phyloP scores from a whole-genome alignment of 2,113 vertebrate genomes.

The Prietella phreatophila region DNA sequence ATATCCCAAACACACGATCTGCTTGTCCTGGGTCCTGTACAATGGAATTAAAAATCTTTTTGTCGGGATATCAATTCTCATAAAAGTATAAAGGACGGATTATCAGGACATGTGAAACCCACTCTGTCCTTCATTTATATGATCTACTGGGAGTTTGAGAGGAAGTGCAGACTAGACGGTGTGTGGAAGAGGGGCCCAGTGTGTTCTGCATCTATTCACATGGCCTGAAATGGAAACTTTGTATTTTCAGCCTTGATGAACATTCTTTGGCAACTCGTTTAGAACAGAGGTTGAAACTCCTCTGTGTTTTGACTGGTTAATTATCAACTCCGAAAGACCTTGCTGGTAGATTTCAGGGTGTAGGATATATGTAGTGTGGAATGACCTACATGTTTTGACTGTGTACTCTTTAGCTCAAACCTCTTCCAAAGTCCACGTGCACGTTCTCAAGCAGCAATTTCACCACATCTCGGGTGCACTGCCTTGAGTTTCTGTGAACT shows the following conservation, averaged over 20 bases:
- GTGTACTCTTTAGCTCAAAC: constrained; percentile 52
- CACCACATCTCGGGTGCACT: constrained; percentile 20
- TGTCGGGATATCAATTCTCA: background rate
- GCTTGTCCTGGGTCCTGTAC: background rate
- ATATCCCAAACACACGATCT: background rate
- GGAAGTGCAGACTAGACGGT: constrained; percentile 11
- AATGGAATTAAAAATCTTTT: background rate
- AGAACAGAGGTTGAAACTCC: constrained; percentile 48
- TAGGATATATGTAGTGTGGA: constrained; percentile 53
- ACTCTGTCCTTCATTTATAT: background rate
- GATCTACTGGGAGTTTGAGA: background rate
- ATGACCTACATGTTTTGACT: constrained; percentile 39
- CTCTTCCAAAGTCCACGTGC: constrained; percentile 63
- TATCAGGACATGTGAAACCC: background rate
- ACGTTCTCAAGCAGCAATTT: constrained; percentile 33
- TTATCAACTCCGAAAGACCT: constrained; percentile 71
- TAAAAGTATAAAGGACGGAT: background rate
- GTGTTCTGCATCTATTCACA: background rate
- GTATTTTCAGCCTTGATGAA: constrained; percentile 16
- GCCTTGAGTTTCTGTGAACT: background rate
- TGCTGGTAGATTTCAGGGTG: constrained; percentile 47
- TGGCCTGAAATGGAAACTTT: constrained; percentile 20
- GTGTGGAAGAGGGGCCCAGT: constrained; percentile 9
- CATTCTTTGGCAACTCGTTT: constrained; percentile 21
- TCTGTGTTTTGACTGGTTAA: constrained; percentile 61